These are phyloP conservation scores for Chirona hameri DNA, from an alignment of 2,888 invertebrate species.

Conservation along the genomic window DNA sequence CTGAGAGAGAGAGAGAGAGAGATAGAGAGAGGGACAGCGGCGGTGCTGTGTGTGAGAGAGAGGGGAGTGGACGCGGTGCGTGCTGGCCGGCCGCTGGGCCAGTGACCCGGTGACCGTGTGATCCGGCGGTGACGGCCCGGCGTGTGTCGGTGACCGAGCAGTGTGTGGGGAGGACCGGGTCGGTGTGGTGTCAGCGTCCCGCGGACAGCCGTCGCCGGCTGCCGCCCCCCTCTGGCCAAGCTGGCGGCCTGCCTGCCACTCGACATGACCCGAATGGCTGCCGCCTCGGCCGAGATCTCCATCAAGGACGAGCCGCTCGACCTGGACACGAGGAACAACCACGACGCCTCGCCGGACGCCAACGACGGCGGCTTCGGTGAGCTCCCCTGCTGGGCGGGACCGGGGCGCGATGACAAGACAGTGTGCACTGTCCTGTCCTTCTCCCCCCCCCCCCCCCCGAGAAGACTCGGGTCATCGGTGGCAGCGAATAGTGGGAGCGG, in stretches of 20 bases:
- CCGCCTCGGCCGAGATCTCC: not conserved
- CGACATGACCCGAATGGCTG: not conserved
- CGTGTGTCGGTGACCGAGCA: not conserved
- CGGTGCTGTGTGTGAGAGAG: not conserved
- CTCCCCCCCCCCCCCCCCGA: too few species aligned
- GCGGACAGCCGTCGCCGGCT: not conserved
- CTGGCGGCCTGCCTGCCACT: not conserved
- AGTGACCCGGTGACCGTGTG: too few species aligned
- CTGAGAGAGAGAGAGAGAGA: too few species aligned
- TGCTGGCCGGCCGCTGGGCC: too few species aligned
- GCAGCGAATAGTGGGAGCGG: not conserved
- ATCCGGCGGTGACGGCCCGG: not conserved
- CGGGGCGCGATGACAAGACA: too few species aligned
- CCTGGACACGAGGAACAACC: not conserved
- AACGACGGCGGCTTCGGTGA: not conserved
- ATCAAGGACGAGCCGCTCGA: slow-evolving; percentile 5
- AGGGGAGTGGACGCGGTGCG: not conserved
- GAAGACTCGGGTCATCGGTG: too few species aligned
- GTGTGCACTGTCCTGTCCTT: too few species aligned
- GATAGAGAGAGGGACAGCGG: too few species aligned
- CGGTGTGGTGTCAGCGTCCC: not conserved
- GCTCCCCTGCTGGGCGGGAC: not conserved
- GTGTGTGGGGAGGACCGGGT: not conserved
- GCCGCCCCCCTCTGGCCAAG: not conserved
- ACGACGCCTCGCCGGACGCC: not conserved